phyloP scores from a whole-genome alignment of 2,113 vertebrate species.

The Phyllostomus hastatus region DNA sequence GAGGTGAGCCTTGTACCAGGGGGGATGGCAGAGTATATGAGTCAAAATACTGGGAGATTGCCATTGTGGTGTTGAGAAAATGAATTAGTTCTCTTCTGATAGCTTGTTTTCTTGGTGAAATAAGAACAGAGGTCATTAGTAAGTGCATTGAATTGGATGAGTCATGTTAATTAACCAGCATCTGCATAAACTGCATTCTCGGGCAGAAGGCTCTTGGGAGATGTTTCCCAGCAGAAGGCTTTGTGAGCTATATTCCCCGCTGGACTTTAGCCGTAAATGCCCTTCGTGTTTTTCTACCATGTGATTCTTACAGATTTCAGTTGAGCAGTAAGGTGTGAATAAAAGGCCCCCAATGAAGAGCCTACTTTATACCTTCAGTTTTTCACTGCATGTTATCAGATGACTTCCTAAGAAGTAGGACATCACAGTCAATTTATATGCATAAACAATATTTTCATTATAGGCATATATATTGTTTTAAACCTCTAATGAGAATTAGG shows the following conservation, averaged over 20 bases:
- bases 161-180: not conserved
- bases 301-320: not conserved
- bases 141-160: not conserved
- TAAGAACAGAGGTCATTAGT: not conserved
- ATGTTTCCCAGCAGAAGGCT: not conserved
- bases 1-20: not conserved
- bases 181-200: not conserved
- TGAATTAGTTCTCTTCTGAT: constrained; percentile 7
- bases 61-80: not conserved
- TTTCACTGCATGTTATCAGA: not conserved
- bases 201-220: not conserved
- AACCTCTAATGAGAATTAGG: not conserved
- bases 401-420: not conserved
- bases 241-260: not conserved
- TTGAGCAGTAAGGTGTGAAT: not conserved
- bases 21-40: not conserved
- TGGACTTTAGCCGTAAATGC: not conserved
- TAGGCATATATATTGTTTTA: not conserved
- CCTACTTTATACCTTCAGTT: not conserved
- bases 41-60: not conserved
- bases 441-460: not conserved
- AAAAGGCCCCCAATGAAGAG: not conserved
- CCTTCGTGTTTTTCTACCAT: not conserved
- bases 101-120: not conserved
- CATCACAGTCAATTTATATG: not conserved